Evolutionary conservation across 1,140 invertebrate genomes (phyloP).

Genomic region (Acarapis woodi): DNA sequence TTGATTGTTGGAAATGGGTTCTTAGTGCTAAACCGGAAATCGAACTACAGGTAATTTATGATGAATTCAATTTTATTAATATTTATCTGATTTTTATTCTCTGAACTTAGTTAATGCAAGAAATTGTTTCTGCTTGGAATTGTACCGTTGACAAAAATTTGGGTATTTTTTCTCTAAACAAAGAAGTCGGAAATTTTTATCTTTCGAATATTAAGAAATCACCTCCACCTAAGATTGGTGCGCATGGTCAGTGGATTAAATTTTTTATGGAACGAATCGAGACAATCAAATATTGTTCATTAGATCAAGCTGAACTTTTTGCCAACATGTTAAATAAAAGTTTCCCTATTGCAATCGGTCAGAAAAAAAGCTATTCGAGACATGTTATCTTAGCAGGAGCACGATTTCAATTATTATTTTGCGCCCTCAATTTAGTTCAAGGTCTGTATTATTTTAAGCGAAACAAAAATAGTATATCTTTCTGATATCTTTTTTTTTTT

Average conservation of each 20-base stretch:
- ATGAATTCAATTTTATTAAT: neutral
- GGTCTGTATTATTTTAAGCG: too few species aligned
- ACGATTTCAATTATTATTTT: conserved; percentile 53
- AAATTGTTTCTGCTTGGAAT: conserved; percentile 71
- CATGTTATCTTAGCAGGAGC: conserved; percentile 60
- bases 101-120: conserved; percentile 47
- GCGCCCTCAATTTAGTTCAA: conserved; percentile 71
- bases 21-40: conserved; percentile 66
- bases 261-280: conserved; percentile 77
- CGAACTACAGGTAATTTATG: conserved; percentile 28
- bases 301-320: conserved; percentile 76
- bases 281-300: conserved; percentile 79
- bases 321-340: conserved; percentile 50
- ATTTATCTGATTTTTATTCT: conserved; percentile 1
- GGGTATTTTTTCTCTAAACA: conserved; percentile 51
- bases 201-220: too few species aligned
- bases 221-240: conserved; percentile 51
- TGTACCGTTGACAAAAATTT: conserved; percentile 43
- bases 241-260: conserved; percentile 85
- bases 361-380: conserved; percentile 29
- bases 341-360: conserved; percentile 54
- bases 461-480: too few species aligned
- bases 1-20: conserved; percentile 97
- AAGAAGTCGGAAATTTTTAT: conserved; percentile 43
- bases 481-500: too few species aligned